Conservation (phyloP, 1,140 invertebrate species). For the Trachelipus rathkii region DNA sequence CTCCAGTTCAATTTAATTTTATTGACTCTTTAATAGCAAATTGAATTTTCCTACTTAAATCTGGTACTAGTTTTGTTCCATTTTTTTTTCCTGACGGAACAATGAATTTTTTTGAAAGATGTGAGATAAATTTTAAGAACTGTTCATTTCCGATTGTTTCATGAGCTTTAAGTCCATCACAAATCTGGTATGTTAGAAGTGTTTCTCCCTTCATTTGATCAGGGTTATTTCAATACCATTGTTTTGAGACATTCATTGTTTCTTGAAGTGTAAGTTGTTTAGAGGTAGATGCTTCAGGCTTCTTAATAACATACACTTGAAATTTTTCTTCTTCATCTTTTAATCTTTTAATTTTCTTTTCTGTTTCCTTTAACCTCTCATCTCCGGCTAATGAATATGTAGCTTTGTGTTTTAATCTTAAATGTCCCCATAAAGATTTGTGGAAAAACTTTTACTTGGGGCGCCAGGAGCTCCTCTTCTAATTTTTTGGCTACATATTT, state of each 20-base stretch:
- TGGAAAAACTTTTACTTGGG: not conserved
- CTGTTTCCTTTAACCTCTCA: not conserved
- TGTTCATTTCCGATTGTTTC: not conserved
- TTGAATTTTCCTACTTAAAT: not conserved
- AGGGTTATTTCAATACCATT: not conserved
- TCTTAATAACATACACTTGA: not conserved
- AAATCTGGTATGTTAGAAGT: not conserved
- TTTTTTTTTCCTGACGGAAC: not conserved
- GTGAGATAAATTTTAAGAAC: not conserved
- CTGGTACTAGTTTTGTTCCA: not conserved
- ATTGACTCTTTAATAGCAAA: not conserved
- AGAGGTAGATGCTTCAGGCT: not conserved
- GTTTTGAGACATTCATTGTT: not conserved
- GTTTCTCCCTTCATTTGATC: not conserved
- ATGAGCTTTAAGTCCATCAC: not conserved
- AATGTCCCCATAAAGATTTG: slow-evolving; percentile 7
- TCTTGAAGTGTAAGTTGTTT: not conserved
- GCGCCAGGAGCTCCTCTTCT: not conserved
- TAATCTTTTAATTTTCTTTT: not conserved
- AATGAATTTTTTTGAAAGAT: not conserved
- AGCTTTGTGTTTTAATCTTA: not conserved
- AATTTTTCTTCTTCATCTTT: not conserved
- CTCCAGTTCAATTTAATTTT: not conserved
- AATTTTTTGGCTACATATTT: not conserved
- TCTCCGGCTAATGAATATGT: not conserved